These are phyloP conservation scores for Zoanthus gigantus DNA, from an alignment of 92 coral and sea anemone genomes.

Conservation along the genomic window DNA sequence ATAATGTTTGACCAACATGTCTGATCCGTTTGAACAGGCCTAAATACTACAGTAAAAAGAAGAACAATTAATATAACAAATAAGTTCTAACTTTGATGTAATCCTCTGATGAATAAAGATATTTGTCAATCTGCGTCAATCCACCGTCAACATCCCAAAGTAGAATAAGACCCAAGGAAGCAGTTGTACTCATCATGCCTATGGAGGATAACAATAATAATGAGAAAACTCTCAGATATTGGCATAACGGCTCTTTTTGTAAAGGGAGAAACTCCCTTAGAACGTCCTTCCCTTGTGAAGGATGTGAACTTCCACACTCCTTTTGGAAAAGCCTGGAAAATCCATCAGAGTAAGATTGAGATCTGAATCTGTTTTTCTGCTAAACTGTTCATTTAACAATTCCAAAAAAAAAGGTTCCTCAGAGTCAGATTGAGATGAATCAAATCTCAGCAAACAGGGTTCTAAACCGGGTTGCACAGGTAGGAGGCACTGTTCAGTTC, in stretches of 20 bases:
- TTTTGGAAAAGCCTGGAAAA: too few relatives aligned
- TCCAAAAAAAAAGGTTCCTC: background rate
- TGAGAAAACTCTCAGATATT: background rate
- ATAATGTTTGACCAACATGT: too few relatives aligned
- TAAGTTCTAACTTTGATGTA: slow-evolving; percentile 79
- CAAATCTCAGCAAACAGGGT: background rate
- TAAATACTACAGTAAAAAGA: too few relatives aligned
- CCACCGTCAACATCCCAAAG: slow-evolving; percentile 99
- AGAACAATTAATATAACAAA: too few relatives aligned
- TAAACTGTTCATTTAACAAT: background rate
- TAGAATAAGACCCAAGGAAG: slow-evolving; percentile 93
- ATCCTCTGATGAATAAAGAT: slow-evolving; percentile 95
- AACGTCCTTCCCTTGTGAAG: too few relatives aligned
- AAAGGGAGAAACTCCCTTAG: background rate
- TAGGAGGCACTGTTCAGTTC: background rate
- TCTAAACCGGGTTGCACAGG: background rate
- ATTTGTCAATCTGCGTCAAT: slow-evolving; percentile 97
- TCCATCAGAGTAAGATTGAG: too few relatives aligned
- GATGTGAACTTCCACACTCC: too few relatives aligned
- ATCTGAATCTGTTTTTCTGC: background rate
- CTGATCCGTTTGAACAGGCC: too few relatives aligned
- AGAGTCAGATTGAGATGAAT: background rate
- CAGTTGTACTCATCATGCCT: slow-evolving; percentile 99
- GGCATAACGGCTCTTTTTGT: background rate
- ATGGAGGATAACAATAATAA: background rate